phyloP scores from a whole-genome alignment of 1,140 invertebrate species.

The Aphelenchoides fujianensis region DNA sequence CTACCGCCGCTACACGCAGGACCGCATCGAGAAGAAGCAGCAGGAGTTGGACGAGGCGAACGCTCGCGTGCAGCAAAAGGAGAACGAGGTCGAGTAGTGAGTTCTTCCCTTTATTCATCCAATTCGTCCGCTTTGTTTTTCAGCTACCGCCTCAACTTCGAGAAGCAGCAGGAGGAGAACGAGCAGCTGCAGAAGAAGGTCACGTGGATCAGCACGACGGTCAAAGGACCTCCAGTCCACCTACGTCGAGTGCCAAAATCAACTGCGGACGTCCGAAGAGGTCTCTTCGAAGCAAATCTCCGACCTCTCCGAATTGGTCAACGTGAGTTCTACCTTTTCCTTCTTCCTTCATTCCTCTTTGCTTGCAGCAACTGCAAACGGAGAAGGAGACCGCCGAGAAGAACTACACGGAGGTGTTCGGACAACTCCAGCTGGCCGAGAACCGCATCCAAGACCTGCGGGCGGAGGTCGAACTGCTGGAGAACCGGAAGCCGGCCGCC shows the following conservation, averaged over 20 bases:
- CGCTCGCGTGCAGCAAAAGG: not conserved
- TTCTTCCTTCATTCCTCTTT: no score
- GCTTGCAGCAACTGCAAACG: not conserved
- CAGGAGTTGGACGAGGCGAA: slow-evolving; percentile 1
- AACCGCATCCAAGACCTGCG: not conserved
- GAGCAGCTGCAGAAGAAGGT: slow-evolving; percentile 2
- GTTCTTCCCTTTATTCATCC: not conserved
- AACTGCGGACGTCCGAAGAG: not conserved
- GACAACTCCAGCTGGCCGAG: not conserved
- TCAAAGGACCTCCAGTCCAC: slow-evolving; percentile 15
- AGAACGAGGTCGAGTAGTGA: slow-evolving; percentile 13
- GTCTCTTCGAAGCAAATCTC: slow-evolving; percentile 1
- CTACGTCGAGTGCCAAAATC: slow-evolving; percentile 10
- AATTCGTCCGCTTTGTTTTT: slow-evolving; percentile 4
- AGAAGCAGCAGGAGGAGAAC: slow-evolving; percentile 3
- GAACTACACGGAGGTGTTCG: not conserved
- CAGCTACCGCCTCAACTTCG: not conserved
- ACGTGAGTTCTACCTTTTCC: not conserved
- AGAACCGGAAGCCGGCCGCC: not conserved
- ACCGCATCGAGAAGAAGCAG: slow-evolving; percentile 17
- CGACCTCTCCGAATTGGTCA: not conserved
- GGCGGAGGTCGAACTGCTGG: slow-evolving; percentile 8
- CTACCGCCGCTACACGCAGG: not conserved
- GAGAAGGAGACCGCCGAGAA: not conserved
- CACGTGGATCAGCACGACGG: not conserved